These are phyloP conservation scores for Callyntrura guangdongensis DNA, from an alignment of 2,888 invertebrate genomes.

Conservation along the genomic window DNA sequence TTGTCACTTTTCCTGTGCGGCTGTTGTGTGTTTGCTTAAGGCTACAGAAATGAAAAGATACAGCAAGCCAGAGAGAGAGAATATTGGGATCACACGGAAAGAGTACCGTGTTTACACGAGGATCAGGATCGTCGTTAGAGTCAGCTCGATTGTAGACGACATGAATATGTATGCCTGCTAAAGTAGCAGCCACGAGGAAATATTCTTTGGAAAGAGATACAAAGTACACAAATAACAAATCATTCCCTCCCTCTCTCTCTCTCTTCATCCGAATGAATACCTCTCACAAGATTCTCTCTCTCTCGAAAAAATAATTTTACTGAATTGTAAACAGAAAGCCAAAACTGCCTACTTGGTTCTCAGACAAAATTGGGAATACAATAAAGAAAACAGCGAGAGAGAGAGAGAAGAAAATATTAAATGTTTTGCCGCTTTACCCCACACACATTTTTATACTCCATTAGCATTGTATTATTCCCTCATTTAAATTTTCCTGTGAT, in stretches of 20 bases:
- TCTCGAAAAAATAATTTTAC: not conserved
- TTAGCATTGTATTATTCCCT: too few relatives aligned
- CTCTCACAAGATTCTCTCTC: not conserved
- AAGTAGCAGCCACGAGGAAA: not conserved
- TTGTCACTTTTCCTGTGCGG: constrained; percentile 42
- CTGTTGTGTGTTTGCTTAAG: constrained; percentile 66
- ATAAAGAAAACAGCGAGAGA: not conserved
- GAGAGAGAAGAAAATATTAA: not conserved
- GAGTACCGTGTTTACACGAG: constrained; percentile 25
- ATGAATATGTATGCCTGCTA: constrained; percentile 18
- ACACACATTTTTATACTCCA: too few relatives aligned
- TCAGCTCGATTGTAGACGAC: not conserved
- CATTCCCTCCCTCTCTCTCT: not conserved
- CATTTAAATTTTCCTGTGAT: too few relatives aligned
- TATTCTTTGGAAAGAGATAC: constrained; percentile 25
- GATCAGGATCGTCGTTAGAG: constrained; percentile 33
- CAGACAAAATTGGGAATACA: not conserved
- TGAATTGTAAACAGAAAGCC: not conserved
- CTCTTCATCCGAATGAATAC: not conserved
- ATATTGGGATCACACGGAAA: constrained; percentile 23
- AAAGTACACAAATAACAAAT: constrained; percentile 45
- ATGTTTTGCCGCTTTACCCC: not conserved
- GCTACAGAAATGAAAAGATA: constrained; percentile 23
- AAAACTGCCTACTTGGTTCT: not conserved
- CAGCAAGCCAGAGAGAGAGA: constrained; percentile 21